Base-by-base conservation (phyloP, 2,888 invertebrate species). In the Dasysyrphus albostriatus region DNA sequence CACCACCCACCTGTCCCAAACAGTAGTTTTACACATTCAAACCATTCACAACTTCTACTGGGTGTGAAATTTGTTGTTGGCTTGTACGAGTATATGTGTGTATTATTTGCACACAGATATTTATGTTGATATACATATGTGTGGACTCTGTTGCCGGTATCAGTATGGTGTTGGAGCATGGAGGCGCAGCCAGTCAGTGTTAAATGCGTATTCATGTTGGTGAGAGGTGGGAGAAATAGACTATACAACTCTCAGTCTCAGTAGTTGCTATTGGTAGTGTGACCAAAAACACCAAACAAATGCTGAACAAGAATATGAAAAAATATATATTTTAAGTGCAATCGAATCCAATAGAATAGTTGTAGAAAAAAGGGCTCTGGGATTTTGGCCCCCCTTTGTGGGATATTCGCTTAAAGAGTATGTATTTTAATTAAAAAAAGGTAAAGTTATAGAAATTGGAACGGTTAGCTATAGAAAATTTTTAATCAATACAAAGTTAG, bases 31-130 rank as follows among this genome's bases (percentile, higher is more conserved):
- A 47, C 59, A 14, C 59, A 59, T 44, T 65, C 49, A 63, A 56
- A 70, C 49, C 72, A 65, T 76, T 75, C 49, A 44, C 47, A 47
- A 47, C 16, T 47, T 47, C 47, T n/a, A n/a, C 6, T 44, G 44
- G 7, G 44, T 44, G 44, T 44, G n/a, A n/a, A 14, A 6, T 9
- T 54, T 65, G 47, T 74, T 83, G 61, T 63, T 74, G 67, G 1
- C 1, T n/a, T 14, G n/a, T 44, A 4, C 14, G n/a, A n/a, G n/a
- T n/a, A n/a, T 44, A 37, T 44, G 3, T 65, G 16, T 51, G 51
- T 65, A 72, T 79, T 74, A 79, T 83, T 83, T 73, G 74, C 75
- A 65, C 74, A 83, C 83, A 79, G 56, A 65, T 83, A 61, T 37
- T 16, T 51, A 24, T 24, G 24, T 24, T 24, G 24, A 24, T 24